Conservation (phyloP, 2,797 vertebrate genomes). For the Sardinella longiceps region DNA sequence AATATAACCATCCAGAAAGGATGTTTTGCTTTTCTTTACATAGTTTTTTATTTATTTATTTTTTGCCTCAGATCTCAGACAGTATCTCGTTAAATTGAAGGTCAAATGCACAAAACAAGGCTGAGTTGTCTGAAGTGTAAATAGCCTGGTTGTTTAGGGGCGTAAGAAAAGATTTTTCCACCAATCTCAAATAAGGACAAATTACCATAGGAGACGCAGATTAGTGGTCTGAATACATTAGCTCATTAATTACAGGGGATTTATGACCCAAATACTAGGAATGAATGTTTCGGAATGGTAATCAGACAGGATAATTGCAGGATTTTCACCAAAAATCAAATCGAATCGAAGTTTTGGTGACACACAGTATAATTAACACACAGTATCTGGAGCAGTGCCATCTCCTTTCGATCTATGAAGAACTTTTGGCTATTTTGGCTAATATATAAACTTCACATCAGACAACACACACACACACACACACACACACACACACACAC, state of each 20-base stretch:
- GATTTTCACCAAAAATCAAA: neutral
- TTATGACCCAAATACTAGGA: neutral
- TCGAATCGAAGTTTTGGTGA: too few species aligned
- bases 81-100: conserved; percentile 34
- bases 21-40: neutral
- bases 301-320: neutral
- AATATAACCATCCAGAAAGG: neutral
- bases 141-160: neutral
- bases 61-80: neutral
- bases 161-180: neutral
- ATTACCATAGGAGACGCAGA: neutral
- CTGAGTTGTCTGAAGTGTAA: conserved; percentile 36
- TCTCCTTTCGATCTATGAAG: too few species aligned
- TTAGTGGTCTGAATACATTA: conserved; percentile 21
- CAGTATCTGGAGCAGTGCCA: too few species aligned
- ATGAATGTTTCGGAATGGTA: neutral
- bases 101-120: neutral
- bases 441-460: too few species aligned
- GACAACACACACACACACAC: too few species aligned
- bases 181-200: neutral
- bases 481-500: too few species aligned
- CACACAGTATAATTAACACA: neutral
- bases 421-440: too few species aligned
- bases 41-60: neutral
- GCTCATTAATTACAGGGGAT: neutral